Conservation (phyloP, 1,140 invertebrate species). For the Atta colombica region DNA sequence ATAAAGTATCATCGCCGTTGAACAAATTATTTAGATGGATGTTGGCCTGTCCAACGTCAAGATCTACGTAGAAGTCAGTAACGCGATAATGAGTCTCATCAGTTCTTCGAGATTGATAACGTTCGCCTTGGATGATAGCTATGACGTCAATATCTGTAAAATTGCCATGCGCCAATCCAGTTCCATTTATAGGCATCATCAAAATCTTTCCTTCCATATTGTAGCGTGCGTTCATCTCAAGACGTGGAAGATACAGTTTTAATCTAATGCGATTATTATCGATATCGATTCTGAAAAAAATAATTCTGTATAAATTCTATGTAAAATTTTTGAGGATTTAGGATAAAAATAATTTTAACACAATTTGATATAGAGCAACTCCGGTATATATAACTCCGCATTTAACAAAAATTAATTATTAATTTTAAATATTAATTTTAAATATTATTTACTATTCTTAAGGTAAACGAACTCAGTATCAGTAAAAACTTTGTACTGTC, state of each 20-base stretch:
- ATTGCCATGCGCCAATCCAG: constrained; percentile 87
- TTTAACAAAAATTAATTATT: too few relatives aligned
- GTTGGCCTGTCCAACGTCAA: constrained; percentile 88
- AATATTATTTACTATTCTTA: too few relatives aligned
- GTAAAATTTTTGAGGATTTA: neutral
- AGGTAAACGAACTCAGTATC: too few relatives aligned
- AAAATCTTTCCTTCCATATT: constrained; percentile 88
- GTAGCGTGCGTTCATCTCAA: constrained; percentile 87
- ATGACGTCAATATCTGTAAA: constrained; percentile 89
- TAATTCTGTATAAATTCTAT: neutral
- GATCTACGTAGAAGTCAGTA: constrained; percentile 88
- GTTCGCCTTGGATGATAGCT: constrained; percentile 87
- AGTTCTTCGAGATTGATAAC: constrained; percentile 83
- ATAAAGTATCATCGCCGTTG: constrained; percentile 89
- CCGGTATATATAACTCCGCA: too few relatives aligned
- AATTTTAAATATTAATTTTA: too few relatives aligned
- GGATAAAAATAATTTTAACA: constrained; percentile 3
- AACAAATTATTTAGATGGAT: constrained; percentile 90
- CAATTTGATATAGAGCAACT: neutral
- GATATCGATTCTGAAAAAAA: constrained; percentile 84
- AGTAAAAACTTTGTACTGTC: too few relatives aligned
- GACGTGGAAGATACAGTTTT: constrained; percentile 87
- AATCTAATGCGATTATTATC: constrained; percentile 86
- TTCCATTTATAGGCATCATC: constrained; percentile 88
- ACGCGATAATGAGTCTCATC: constrained; percentile 87